Percentiles rank a stretch among this genome's conserved stretches.
Conservation (phyloP, 2,888 invertebrate species). For the Archips xylosteana region DNA sequence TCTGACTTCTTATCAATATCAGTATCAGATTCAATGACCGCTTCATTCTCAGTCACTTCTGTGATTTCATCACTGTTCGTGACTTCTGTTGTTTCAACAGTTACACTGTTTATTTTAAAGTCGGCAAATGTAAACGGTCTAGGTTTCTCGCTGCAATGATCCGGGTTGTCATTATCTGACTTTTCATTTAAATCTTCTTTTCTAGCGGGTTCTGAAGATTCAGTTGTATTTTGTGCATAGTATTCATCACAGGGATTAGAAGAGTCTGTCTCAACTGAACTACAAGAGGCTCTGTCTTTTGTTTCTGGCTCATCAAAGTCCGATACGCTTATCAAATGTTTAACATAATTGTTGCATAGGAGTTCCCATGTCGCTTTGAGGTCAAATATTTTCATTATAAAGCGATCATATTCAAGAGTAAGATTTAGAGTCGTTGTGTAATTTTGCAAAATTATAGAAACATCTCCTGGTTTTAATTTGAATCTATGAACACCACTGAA, state of each 20-base stretch:
- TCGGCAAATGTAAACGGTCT: conserved; percentile 85
- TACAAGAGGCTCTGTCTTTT: conserved; percentile 72
- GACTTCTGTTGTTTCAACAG: conserved; percentile 48
- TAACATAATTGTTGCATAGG: conserved; percentile 85
- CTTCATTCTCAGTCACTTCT: conserved; percentile 42
- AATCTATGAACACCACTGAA: conserved; percentile 89
- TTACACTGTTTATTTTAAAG: conserved; percentile 76
- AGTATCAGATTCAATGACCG: conserved; percentile 28
- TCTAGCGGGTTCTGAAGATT: conserved; percentile 47
- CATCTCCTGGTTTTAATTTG: conserved; percentile 85
- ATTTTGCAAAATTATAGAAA: conserved; percentile 87
- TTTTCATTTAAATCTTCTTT: conserved; percentile 41
- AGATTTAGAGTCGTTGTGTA: conserved; percentile 84
- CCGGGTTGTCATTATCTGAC: conserved; percentile 43
- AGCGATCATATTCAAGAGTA: conserved; percentile 84
- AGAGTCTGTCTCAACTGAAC: conserved; percentile 72
- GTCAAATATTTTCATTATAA: conserved; percentile 86
- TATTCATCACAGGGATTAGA: conserved; percentile 74
- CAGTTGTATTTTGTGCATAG: conserved; percentile 59
- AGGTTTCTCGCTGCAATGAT: conserved; percentile 59
- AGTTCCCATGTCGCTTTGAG: conserved; percentile 87
- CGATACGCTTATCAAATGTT: conserved; percentile 71
- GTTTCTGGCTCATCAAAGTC: conserved; percentile 73
- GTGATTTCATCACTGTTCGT: conserved; percentile 39
- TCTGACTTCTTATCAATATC: conserved; percentile 19